Conservation (phyloP, 2,888 invertebrate species). For the Cosmia trapezina region DNA sequence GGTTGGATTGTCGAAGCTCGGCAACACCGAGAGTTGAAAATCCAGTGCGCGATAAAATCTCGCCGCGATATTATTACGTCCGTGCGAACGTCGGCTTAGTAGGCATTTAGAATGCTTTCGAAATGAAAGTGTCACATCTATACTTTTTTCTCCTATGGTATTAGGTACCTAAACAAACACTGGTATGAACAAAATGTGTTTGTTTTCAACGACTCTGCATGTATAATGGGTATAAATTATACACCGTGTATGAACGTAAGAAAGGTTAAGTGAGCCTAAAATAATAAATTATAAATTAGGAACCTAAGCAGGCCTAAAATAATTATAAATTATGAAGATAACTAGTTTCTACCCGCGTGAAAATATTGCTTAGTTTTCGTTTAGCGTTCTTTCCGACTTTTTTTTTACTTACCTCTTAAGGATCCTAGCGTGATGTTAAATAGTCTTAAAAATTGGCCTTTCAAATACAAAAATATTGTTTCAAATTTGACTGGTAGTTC, state of each 20-base stretch:
- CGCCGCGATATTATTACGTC: too few relatives aligned
- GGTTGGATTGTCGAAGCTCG: too few relatives aligned
- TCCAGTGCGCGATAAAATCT: too few relatives aligned
- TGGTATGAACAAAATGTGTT: constrained; percentile 46
- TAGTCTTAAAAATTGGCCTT: background rate
- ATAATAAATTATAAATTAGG: constrained; percentile 10
- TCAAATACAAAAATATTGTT: background rate
- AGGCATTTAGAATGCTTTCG: background rate
- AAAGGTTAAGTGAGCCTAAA: constrained; percentile 14
- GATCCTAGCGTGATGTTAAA: background rate
- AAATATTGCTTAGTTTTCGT: too few relatives aligned
- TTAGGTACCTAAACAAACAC: constrained; percentile 48
- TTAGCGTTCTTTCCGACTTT: background rate
- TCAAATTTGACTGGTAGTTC: background rate
- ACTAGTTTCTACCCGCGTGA: background rate
- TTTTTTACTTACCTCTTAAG: background rate
- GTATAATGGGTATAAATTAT: constrained; percentile 29
- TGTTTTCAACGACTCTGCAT: constrained; percentile 44
- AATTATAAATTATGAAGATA: constrained; percentile 5
- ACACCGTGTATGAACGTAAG: constrained; percentile 6
- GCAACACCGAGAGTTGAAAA: too few relatives aligned
- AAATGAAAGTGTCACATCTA: background rate
- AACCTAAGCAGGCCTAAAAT: background rate
- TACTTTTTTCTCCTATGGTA: constrained; percentile 19
- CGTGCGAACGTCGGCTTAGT: too few relatives aligned